Base-by-base conservation (phyloP, 1,140 invertebrate genomes). In the Euschistus heros region DNA sequence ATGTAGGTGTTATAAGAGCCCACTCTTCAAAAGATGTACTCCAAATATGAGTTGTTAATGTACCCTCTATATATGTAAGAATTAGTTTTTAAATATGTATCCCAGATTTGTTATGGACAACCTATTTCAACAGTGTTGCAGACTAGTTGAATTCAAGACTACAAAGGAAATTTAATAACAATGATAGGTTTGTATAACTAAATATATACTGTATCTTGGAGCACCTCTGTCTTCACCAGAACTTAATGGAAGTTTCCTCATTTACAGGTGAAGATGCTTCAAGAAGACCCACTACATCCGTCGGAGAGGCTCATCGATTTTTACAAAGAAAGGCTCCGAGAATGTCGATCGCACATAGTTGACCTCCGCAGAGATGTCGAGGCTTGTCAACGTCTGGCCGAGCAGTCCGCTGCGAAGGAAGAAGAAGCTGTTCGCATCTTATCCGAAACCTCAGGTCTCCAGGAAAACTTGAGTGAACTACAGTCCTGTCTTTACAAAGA, bases 401-500 rank as follows among this genome's bases (percentile, higher is more conserved):
- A 37, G 27, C 62, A 55, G 52, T 42, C 62, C 14, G 62, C 62
- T 22, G 62, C 62, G 18, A 59, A 54, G 15, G 66, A 67, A 47
- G 42, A 55, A 13, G 27, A 59, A 30, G 24, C 50, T n/a, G 33
- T 63, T 10, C 59, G 52, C 63, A 54, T 27, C 4, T 20, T 57
- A 14, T 2, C 20, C 33, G 65, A 68, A 24, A 63, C 66, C 0
- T 57, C 47, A 6, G 61, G 37, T 2, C 65, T 70, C 14, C 67
- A 65, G 20, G 24, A 67, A 47, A 20, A 60, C 2, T 14, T 70
- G 7, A 68, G 67, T 60, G 68, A 68, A 15, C 57, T 69, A 7
- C 65, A 68, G 52, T 52, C 60, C 17, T 66, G 60, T 30, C 46
- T 70, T 3, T 67, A 66, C 27, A 61, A 67, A 33, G 69, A 70